These are phyloP conservation scores for Aporophyla lueneburgensis DNA, from an alignment of 2,888 invertebrate species.

Conservation along the genomic window DNA sequence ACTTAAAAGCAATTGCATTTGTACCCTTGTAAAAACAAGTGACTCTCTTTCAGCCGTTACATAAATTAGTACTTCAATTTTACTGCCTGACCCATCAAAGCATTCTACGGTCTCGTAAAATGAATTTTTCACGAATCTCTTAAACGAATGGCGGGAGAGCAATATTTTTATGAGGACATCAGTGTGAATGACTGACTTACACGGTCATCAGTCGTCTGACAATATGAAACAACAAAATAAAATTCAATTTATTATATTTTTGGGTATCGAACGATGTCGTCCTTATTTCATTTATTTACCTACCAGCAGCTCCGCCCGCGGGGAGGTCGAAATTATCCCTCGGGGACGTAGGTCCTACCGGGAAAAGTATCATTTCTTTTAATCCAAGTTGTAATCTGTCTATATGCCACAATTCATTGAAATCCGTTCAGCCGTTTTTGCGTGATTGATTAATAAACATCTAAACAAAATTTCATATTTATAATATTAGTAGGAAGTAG, in stretches of 20 bases:
- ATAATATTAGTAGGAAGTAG: no score
- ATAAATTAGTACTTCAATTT: conserved; percentile 21
- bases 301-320: no score
- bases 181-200: conserved; percentile 7
- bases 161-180: conserved; percentile 18
- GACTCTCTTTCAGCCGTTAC: conserved; percentile 10
- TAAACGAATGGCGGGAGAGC: not conserved
- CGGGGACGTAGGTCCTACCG: no score
- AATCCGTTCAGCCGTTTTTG: no score
- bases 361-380: no score
- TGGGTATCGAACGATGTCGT: not conserved
- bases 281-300: not conserved
- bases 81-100: conserved; percentile 41
- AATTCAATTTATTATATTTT: conserved; percentile 17
- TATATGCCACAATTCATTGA: no score
- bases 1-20: conserved; percentile 9
- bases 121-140: conserved; percentile 31
- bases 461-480: no score
- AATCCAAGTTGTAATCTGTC: no score
- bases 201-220: not conserved
- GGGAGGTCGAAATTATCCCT: no score
- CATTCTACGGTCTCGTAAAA: conserved; percentile 12
- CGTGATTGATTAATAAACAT: no score
- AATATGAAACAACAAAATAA: not conserved
- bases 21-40: conserved; percentile 10